A percentile compares a stretch with the other conserved stretches of the same genome.
Conservation (phyloP, 1,140 invertebrate genomes). For the Periplaneta americana region DNA sequence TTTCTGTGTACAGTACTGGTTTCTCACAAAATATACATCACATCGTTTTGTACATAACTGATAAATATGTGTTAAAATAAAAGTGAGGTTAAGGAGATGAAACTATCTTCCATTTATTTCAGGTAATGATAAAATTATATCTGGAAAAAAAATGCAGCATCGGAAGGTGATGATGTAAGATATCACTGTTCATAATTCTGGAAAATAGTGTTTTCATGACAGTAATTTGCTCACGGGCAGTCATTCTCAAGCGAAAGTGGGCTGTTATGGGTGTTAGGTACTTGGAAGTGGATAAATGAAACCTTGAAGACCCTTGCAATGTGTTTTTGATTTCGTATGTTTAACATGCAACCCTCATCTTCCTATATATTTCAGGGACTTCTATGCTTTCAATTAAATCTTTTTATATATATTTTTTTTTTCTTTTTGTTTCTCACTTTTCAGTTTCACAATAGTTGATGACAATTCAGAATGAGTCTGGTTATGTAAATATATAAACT, state of each 20-base stretch:
- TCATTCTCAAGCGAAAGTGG: neutral
- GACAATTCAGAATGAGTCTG: neutral
- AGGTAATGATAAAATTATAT: neutral
- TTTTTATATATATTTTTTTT: neutral
- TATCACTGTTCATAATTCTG: neutral
- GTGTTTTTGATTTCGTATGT: neutral
- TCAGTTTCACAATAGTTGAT: neutral
- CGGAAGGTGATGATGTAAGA: neutral
- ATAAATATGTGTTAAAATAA: neutral
- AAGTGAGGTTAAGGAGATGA: neutral
- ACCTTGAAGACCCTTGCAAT: neutral
- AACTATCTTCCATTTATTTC: neutral
- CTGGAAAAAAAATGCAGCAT: no score
- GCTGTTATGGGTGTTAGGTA: no score
- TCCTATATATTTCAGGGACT: neutral
- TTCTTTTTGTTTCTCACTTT: neutral
- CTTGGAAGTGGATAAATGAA: neutral
- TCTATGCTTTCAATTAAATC: neutral
- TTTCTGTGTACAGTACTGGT: neutral
- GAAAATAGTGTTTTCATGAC: no score
- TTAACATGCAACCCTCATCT: neutral
- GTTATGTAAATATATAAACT: neutral
- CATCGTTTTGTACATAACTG: neutral
- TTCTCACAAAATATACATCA: neutral
- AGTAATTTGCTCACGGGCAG: neutral